A percentile compares a stretch with the other conserved stretches of the same genome.
Evolutionary conservation across 2,888 invertebrate species (phyloP).

Genomic region (Metellina segmentata): DNA sequence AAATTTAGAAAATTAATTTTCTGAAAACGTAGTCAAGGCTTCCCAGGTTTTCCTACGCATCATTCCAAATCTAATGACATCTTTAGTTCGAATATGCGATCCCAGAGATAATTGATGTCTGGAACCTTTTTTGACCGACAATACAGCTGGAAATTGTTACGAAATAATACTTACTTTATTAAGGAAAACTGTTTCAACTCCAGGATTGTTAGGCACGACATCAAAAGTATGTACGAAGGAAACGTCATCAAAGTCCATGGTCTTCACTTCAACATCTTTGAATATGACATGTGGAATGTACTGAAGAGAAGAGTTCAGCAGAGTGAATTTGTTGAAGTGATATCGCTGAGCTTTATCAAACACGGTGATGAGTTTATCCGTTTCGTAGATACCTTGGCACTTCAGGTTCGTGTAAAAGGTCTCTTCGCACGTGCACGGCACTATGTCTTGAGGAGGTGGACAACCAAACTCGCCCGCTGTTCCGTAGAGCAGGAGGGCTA

Average conservation of each 20-base stretch:
- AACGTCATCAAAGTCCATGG: not conserved
- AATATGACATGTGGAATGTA: conserved; percentile 15
- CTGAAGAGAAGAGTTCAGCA: conserved; percentile 4
- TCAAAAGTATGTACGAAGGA: conserved; percentile 23
- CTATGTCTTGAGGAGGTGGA: not conserved
- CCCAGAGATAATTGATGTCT: too few relatives aligned
- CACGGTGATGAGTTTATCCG: not conserved
- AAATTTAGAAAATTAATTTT: too few relatives aligned
- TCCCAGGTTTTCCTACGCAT: too few relatives aligned
- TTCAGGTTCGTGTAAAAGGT: not conserved
- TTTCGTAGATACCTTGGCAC: not conserved
- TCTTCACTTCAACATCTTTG: conserved; percentile 6
- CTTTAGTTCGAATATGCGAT: too few relatives aligned
- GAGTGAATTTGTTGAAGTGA: not conserved
- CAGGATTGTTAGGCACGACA: conserved; percentile 6
- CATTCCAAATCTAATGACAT: too few relatives aligned
- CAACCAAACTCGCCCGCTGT: not conserved
- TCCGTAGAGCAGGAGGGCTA: not conserved
- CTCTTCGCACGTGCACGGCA: conserved; percentile 10
- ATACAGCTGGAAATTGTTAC: too few relatives aligned
- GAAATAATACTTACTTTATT: not conserved
- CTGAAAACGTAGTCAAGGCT: too few relatives aligned
- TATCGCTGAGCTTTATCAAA: not conserved
- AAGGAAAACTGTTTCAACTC: not conserved
- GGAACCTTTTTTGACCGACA: too few relatives aligned